These are phyloP conservation scores for Meloe dianella DNA, from an alignment of 2,888 invertebrate species.

Conservation along the genomic window DNA sequence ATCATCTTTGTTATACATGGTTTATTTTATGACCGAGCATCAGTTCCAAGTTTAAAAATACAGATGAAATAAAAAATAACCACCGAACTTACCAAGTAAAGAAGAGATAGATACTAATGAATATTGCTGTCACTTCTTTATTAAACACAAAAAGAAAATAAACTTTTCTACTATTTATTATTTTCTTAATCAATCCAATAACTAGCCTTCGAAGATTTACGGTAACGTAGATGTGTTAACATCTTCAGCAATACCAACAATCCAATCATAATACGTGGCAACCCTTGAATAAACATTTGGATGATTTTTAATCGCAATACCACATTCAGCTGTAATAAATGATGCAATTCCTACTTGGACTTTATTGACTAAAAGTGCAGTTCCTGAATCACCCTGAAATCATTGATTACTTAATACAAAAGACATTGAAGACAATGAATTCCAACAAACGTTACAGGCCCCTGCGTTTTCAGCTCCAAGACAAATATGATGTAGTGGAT, in stretches of 20 bases:
- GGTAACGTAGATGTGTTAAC: neutral
- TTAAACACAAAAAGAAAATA: too few species aligned
- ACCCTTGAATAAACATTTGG: slow-evolving; percentile 34
- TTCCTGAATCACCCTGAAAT: slow-evolving; percentile 34
- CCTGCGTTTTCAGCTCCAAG: slow-evolving; percentile 42
- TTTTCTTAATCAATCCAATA: too few species aligned
- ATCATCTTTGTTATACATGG: too few species aligned
- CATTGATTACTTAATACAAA: neutral
- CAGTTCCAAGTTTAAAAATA: too few species aligned
- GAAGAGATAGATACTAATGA: too few species aligned
- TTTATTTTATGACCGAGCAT: too few species aligned
- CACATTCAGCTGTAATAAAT: slow-evolving; percentile 30
- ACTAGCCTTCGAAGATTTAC: too few species aligned
- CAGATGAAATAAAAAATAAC: too few species aligned
- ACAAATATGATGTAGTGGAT: slow-evolving; percentile 41
- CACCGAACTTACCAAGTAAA: too few species aligned
- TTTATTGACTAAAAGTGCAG: slow-evolving; percentile 26
- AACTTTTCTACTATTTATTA: too few species aligned
- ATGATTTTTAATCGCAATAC: slow-evolving; percentile 16
- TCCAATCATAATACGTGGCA: slow-evolving; percentile 29
- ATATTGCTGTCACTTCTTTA: too few species aligned
- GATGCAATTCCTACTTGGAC: slow-evolving; percentile 33
- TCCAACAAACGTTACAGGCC: slow-evolving; percentile 41
- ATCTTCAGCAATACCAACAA: slow-evolving; percentile 14
- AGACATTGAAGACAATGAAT: neutral